A percentile compares a stretch with the other conserved stretches of the same genome.
Conservation (phyloP, 2,888 invertebrate species). For the Drosophila atripex region DNA sequence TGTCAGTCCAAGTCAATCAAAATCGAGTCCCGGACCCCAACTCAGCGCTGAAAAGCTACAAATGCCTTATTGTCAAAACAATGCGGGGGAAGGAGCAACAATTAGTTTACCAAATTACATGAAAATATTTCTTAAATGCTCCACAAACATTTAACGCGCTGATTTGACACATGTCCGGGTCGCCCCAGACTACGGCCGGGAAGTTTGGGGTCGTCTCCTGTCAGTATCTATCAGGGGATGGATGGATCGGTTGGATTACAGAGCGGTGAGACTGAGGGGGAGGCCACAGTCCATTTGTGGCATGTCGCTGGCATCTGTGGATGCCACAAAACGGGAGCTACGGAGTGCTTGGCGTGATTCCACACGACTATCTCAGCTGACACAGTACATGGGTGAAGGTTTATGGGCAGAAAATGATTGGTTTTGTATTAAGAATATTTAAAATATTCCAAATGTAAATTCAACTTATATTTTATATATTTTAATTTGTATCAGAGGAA, state of each 20-base stretch:
- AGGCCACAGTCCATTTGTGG: conserved; percentile 73
- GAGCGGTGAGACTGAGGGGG: conserved; percentile 3
- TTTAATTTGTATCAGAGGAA: no score
- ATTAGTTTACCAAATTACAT: conserved; percentile 82
- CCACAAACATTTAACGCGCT: conserved; percentile 59
- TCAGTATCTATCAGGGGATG: conserved; percentile 29
- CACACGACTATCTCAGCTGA: not conserved
- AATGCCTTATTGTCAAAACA: conserved; percentile 83
- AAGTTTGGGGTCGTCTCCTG: conserved; percentile 38
- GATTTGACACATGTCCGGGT: conserved; percentile 68
- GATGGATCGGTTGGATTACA: conserved; percentile 21
- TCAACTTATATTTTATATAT: no score
- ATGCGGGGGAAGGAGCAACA: conserved; percentile 63
- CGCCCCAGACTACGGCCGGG: not conserved
- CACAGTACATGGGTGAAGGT: conserved; percentile 1
- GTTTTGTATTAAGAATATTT: not conserved
- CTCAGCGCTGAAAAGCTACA: conserved; percentile 76
- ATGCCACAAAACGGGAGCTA: conserved; percentile 6
- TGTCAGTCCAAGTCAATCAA: conserved; percentile 75
- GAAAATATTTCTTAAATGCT: conserved; percentile 77
- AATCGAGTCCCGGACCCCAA: conserved; percentile 30
- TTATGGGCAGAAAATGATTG: not conserved
- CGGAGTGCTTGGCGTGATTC: not conserved
- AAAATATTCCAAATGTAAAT: not conserved
- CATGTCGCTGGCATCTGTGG: conserved; percentile 64